These are phyloP conservation scores for Trichacis sp. DNA, from an alignment of 2,888 invertebrate species.

Conservation along the genomic window DNA sequence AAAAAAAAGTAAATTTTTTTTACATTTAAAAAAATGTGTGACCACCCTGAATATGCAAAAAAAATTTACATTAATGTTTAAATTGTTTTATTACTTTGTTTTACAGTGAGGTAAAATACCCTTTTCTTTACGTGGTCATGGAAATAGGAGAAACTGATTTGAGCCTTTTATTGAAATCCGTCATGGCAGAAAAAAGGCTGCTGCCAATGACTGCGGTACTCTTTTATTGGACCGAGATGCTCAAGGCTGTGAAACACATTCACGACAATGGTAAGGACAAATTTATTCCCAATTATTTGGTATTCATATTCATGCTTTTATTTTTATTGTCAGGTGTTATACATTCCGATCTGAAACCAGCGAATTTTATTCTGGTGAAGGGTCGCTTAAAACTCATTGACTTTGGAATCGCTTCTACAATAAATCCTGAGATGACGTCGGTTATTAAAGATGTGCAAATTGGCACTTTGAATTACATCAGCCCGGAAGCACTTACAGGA, in stretches of 20 bases:
- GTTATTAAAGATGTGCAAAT: conserved; percentile 85
- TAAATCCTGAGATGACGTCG: conserved; percentile 89
- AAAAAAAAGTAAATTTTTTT: no score
- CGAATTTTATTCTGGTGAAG: conserved; percentile 91
- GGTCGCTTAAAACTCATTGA: conserved; percentile 94
- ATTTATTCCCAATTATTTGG: no score
- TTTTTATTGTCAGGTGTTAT: conserved; percentile 84
- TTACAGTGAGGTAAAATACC: conserved; percentile 76
- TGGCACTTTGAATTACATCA: conserved; percentile 96
- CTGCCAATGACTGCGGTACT: conserved; percentile 83
- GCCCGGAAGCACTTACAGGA: conserved; percentile 89
- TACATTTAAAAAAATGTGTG: no score
- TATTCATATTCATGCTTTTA: no score
- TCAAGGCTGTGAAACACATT: conserved; percentile 90
- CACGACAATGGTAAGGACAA: conserved; percentile 81
- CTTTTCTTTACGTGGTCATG: conserved; percentile 84
- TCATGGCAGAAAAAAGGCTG: conserved; percentile 64
- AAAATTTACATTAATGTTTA: no score
- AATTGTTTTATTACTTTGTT: conserved; percentile 31
- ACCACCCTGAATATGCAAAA: no score
- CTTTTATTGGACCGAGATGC: conserved; percentile 95
- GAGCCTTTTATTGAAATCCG: conserved; percentile 78
- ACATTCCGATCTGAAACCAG: conserved; percentile 96
- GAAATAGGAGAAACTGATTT: conserved; percentile 94
- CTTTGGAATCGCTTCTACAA: conserved; percentile 93